Percentiles rank a stretch among this genome's conserved stretches.
These are phyloP conservation scores for Montipora capitata DNA, from an alignment of 92 coral and sea anemone genomes.

Conservation along the genomic window DNA sequence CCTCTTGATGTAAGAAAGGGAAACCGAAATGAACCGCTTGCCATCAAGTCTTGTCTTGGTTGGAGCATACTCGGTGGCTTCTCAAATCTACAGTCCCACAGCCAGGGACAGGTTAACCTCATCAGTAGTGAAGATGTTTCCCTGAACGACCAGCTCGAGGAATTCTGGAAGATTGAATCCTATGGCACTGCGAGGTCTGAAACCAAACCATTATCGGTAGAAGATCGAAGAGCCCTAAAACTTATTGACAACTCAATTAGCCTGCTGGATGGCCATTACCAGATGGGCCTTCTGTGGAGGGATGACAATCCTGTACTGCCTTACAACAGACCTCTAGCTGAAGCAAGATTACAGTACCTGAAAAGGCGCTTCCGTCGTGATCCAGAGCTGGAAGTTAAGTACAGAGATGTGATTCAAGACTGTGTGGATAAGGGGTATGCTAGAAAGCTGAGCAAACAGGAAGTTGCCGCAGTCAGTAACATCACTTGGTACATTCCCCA, in stretches of 20 bases:
- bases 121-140: slow-evolving; percentile 55
- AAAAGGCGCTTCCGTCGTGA: slow-evolving; percentile 63
- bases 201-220: slow-evolving; percentile 52
- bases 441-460: slow-evolving; percentile 51
- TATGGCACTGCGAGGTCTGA: slow-evolving; percentile 31
- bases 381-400: slow-evolving; percentile 60
- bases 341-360: slow-evolving; percentile 69
- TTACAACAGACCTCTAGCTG: slow-evolving; percentile 63
- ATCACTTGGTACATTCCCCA: slow-evolving; percentile 73
- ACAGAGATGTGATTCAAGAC: slow-evolving; percentile 69
- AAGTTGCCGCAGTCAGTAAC: slow-evolving; percentile 48
- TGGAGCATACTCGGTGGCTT: slow-evolving; percentile 70
- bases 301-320: slow-evolving; percentile 61
- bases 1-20: too few relatives aligned
- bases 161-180: slow-evolving; percentile 74
- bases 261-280: slow-evolving; percentile 41
- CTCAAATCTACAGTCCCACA: background rate
- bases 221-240: slow-evolving; percentile 57
- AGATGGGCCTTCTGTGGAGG: slow-evolving; percentile 74
- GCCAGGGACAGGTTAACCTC: slow-evolving; percentile 30
- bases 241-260: slow-evolving; percentile 42
- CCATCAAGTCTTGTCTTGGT: slow-evolving; percentile 75
- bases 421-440: slow-evolving; percentile 68
- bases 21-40: slow-evolving; percentile 71
- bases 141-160: slow-evolving; percentile 61